Evolutionary conservation across 1,140 invertebrate genomes (phyloP), one percentile per base, ranked within the genome.

Genomic region (Lepidotrigona ventralis): DNA sequence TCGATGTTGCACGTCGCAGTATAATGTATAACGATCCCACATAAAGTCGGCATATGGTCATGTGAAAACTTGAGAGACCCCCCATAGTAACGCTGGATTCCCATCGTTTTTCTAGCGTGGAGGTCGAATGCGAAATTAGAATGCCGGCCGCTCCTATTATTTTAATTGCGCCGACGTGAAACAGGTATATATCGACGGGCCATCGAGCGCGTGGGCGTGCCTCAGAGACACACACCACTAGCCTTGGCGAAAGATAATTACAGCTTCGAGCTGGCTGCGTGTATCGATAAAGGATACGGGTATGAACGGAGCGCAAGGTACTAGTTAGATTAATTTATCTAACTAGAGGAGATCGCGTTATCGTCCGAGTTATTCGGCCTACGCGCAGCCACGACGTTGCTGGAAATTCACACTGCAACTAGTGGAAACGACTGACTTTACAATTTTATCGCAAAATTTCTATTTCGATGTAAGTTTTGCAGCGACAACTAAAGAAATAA

Each of bases 321-420:
- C 72, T 23, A 56, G 63, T 76, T 82, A 82, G 73, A 82, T 82
- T 70, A 76, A 76, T 82, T 82, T 77, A 77, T 82, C 80, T 77
- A 82, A 82, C 76, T 60, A 46, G 73, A 82, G 64, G 39, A 69
- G 68, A 82, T 81, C 79, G 71, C 64, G 81, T 88, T 88, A 82
- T 87, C 85, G 68, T 79, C 39, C 12, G 76, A 46, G 56, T 64
- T 58, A 66, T 83, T 75, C 54, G 70, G 17, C 73, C 83, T 79
- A 87, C 86, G 71, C 78, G 71, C 33, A 46, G 39, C 9, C 39
- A 8, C 6, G 39, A 46, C 39, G 39, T 46, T 46, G 39, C 1
- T 33, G 33, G 33, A 33, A 33, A 33, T 33, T 33, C 2, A 33
- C 33, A 33, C 33, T 33, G 4, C 2, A 33, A 33, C 33, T 33